phyloP scores from a whole-genome alignment of 2,888 invertebrate species.

The Xestia xanthographa region DNA sequence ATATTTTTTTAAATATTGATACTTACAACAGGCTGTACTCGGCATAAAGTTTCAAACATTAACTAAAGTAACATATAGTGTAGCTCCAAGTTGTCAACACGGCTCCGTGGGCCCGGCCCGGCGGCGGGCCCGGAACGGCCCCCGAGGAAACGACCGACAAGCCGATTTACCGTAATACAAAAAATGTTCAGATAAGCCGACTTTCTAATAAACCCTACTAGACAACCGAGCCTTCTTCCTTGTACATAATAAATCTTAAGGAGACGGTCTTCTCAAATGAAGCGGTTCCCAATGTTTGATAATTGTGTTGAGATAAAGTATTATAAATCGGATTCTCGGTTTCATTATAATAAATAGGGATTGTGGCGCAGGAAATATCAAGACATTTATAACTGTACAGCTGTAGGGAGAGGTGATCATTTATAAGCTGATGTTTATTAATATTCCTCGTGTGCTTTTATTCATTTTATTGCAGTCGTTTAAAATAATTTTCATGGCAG shows the following conservation, averaged over 20 bases:
- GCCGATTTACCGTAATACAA: slow-evolving; percentile 88
- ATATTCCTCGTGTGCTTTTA: slow-evolving; percentile 39
- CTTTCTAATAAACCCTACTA: slow-evolving; percentile 88
- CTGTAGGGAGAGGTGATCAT: slow-evolving; percentile 37
- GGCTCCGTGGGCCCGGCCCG: slow-evolving; percentile 22
- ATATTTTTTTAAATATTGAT: neutral
- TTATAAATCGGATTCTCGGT: slow-evolving; percentile 64
- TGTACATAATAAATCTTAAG: slow-evolving; percentile 90
- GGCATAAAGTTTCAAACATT: slow-evolving; percentile 17
- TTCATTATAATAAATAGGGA: slow-evolving; percentile 65
- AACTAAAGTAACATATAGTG: slow-evolving; percentile 34
- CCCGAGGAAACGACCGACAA: slow-evolving; percentile 72
- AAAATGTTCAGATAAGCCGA: slow-evolving; percentile 88
- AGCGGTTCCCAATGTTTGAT: slow-evolving; percentile 80
- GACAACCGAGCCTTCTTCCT: slow-evolving; percentile 84
- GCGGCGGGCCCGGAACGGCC: slow-evolving; percentile 41
- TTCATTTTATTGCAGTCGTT: slow-evolving; percentile 36
- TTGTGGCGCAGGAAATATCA: slow-evolving; percentile 58
- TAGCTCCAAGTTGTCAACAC: slow-evolving; percentile 48
- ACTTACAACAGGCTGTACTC: slow-evolving; percentile 6
- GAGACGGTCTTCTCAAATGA: slow-evolving; percentile 80
- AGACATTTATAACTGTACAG: slow-evolving; percentile 64
- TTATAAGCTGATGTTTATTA: slow-evolving; percentile 54
- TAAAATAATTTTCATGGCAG: slow-evolving; percentile 49
- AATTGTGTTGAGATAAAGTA: slow-evolving; percentile 67